Base-by-base conservation (phyloP, 2,113 vertebrate species). In the Platichthys flesus region DNA sequence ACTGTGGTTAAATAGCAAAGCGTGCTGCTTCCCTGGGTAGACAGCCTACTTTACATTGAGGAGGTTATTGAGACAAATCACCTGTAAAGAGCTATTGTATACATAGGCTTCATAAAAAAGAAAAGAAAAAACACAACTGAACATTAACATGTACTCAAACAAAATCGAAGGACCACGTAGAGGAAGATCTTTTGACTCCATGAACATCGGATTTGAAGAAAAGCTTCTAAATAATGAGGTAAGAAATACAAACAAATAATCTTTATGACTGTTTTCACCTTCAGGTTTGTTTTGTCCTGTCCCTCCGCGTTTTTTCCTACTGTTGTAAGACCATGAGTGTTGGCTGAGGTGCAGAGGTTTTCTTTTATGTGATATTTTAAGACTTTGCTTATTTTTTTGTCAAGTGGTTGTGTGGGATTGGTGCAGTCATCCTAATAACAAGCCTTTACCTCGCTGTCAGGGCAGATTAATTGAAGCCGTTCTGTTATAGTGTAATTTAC, bases 151-250 rank as follows among this genome's bases (percentile, higher is more conserved):
- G 95, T 95, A 94, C 87, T 93, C 93, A 45, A 92, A 87, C 81
- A 92, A 92, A 86, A 81, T 88, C n/a, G 95, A 95, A 18, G 91
- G 89, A 40, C 94, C 95, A n/a, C 91, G 94, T 20, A 91, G 95
- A 81, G 95, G 94, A 14, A 88, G 91, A 35, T 96, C 96, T 16
- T 94, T 95, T 88, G 96, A 97, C 85, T 95, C 95, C 37, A 93
- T 94, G 76, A 96, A 94, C 86, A 85, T 94, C 35, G 92, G 86
- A 56, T 89, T 94, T 70, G 95, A 95, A 35, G 95, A 95, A 31
- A 95, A 96, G 59, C 93, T 95, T 49, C 90, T 95, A 18, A 94
- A 94, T 74, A 95, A 96, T 78, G 95, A 96, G 95, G 96, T 96
- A 82, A 90, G 93, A 72, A 7, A 1, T 31, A 1, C 31, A 1